Base-by-base conservation (phyloP, 2,888 invertebrate species). In the Cyrtodaria siliqua region DNA sequence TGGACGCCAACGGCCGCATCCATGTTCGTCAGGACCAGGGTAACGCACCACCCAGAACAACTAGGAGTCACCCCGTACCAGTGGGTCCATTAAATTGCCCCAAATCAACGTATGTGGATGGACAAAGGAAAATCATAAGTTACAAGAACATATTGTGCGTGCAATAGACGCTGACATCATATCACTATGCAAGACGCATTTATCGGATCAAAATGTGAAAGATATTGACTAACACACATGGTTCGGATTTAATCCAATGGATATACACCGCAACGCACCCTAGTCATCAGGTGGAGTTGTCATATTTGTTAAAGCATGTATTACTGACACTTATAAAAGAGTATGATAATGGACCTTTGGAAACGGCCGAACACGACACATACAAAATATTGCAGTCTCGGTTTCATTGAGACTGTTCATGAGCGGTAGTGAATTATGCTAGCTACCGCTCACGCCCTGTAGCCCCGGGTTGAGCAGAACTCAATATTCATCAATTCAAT, bases 91-190 rank as follows among this genome's bases (percentile, higher is more conserved):
- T 1, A 60, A 18, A 27, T 18, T 79, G 18, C 68, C 72, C 2
- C 75, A 79, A 3, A 4, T 70, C 9, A 79, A 79, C 57, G 69
- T 80, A 9, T 70, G 76, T 57, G 76, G 76, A 24, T 80, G 76
- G 73, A 80, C 79, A 26, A 40, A 18, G 9, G 60, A 72, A 44
- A 80, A 76, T 26, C 27, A 52, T 52, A 29, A 27, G 0, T 57
- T 76, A 62, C 27, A 66, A 0, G 44, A 40, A 38, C 23, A 42
- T 16, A 70, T 70, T 67, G n/a, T n/a, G n/a, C n/a, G n/a, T n/a
- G n/a, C n/a, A n/a, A n/a, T n/a, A n/a, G n/a, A n/a, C 38, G 66
- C 70, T 24, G 76, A 76, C n/a, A 66, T 79, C 12, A 59, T 47
- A 1, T 71, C 62, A 2, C 56, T 76, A 2, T 44, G 70, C 60